These are phyloP conservation scores for Rhinichthys klamathensis DNA, from an alignment of 2,113 vertebrate species.

Conservation along the genomic window DNA sequence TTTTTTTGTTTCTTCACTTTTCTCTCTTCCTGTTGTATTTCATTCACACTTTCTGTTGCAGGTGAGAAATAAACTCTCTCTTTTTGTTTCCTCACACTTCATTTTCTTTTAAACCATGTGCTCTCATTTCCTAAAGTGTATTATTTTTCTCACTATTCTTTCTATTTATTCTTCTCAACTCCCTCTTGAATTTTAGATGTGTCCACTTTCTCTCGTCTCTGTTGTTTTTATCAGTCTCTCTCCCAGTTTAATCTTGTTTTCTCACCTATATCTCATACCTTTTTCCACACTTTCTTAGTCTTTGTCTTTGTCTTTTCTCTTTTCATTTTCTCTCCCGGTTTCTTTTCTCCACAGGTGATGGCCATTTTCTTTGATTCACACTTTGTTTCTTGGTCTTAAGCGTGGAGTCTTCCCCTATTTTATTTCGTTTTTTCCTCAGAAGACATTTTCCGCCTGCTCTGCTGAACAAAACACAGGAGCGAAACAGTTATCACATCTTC, in stretches of 20 bases:
- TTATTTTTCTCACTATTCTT: not conserved
- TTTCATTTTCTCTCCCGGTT: conserved; percentile 5
- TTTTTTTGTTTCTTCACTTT: not conserved
- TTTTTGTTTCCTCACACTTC: conserved; percentile 13
- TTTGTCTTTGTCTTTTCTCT: not conserved
- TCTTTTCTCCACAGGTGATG: not conserved
- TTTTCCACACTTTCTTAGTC: conserved; percentile 9
- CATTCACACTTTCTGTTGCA: conserved; percentile 18
- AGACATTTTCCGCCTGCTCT: not conserved
- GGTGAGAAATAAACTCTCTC: conserved; percentile 14
- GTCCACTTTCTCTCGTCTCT: not conserved
- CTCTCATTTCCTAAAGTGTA: not conserved
- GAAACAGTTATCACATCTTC: not conserved
- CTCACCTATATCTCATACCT: conserved; percentile 16
- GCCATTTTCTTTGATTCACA: not conserved
- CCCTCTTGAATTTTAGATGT: conserved; percentile 27
- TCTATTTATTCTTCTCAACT: not conserved
- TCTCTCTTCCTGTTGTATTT: not conserved
- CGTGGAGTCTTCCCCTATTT: not conserved
- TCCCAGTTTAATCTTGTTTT: conserved; percentile 43
- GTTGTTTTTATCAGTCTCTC: conserved; percentile 2
- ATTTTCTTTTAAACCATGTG: conserved; percentile 11
- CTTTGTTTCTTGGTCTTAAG: conserved; percentile 9
- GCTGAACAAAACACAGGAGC: conserved; percentile 8
- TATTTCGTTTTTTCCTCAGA: not conserved